Percentiles rank a stretch among this genome's conserved stretches.
Evolutionary conservation across 2,113 vertebrate genomes (phyloP).

Genomic region (Rattus norvegicus): GRCr8 NC_086019.1:207612501-207613000

Average conservation of each 20-base stretch:
- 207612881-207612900: neutral
- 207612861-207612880: neutral
- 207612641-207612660: neutral
- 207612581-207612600: neutral
- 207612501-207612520: neutral
- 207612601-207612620: neutral
- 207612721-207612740: neutral
- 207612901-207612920: neutral
- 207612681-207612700: neutral
- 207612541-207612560: neutral
- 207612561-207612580: neutral
- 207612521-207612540: neutral
- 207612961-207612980: neutral
- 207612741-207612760: neutral
- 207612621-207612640: neutral
- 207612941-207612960: neutral
- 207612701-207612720: neutral
- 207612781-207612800: neutral
- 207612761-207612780: neutral
- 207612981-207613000: neutral
- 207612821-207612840: neutral
- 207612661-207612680: neutral
- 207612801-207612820: neutral
- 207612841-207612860: neutral
- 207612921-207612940: neutral